phyloP scores from a whole-genome alignment of 1,140 invertebrate species.

The Metopolophium dirhodum region DNA sequence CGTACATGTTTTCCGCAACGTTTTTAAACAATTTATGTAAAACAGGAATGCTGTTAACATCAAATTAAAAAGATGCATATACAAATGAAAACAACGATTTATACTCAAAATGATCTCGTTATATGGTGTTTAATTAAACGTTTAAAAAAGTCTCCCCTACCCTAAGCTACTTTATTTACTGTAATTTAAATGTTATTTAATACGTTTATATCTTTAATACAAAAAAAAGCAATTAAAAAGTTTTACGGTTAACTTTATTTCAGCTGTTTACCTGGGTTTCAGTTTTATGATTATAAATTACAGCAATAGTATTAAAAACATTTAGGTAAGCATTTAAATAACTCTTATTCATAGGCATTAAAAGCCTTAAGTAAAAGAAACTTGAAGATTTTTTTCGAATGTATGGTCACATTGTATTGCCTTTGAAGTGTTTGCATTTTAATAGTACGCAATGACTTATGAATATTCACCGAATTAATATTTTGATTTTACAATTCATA shows the following conservation, averaged over 20 bases:
- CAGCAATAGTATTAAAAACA: background rate
- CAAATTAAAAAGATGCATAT: slow-evolving; percentile 4
- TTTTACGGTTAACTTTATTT: slow-evolving; percentile 16
- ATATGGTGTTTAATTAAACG: slow-evolving; percentile 27
- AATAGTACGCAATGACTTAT: background rate
- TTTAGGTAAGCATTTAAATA: slow-evolving; percentile 6
- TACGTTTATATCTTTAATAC: slow-evolving; percentile 13
- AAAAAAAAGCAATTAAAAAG: slow-evolving; percentile 32
- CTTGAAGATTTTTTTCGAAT: background rate
- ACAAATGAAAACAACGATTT: slow-evolving; percentile 15
- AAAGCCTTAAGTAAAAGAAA: background rate
- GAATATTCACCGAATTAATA: background rate
- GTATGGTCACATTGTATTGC: background rate
- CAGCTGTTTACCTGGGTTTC: background rate
- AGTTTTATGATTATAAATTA: slow-evolving; percentile 10
- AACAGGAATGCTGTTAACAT: slow-evolving; percentile 14
- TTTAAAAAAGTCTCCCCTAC: background rate
- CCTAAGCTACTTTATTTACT: slow-evolving; percentile 24
- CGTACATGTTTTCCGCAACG: background rate
- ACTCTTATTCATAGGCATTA: background rate
- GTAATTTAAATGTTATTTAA: slow-evolving; percentile 26
- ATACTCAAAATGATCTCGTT: slow-evolving; percentile 29
- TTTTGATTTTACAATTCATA: background rate
- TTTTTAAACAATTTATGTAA: slow-evolving; percentile 9
- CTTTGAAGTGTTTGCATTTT: background rate